Base-by-base conservation (phyloP, 2,113 vertebrate species). In the Scortum barcoo region DNA sequence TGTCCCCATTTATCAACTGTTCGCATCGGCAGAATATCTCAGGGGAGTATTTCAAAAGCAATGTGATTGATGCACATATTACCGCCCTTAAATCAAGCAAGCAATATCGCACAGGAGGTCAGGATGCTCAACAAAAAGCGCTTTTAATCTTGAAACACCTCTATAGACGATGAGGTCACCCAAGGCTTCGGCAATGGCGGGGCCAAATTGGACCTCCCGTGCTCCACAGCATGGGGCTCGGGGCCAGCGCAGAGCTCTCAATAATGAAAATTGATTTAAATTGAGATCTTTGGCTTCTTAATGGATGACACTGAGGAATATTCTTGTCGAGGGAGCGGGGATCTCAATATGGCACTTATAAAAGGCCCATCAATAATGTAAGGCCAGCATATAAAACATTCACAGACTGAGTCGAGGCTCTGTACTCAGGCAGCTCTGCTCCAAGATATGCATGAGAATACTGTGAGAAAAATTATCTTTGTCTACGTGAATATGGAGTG, bases 331-430 rank as follows among this genome's bases (percentile, higher is more conserved):
- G 74, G 85, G 77, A 89, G 84, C 54, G 72, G 83, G 74, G 82
- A 91, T 90, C 84, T 90, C 88, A 92, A 91, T 89, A 92, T 93
- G 90, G 91, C 90, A 90, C 80, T 88, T 92, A 92, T 91, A 90
- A 93, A 89, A 91, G 86, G 74, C 69, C 74, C 91, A 94, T 95
- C 87, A 94, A 95, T 93, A 93, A 94, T 94, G 90, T 83, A 94
- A 77, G 60, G 81, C 30, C 50, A 60, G 67, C 17, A 53, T 86
- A 93, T 94, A 84, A 94, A 94, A 93, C 88, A 91, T 94, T 95
- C 82, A 94, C 84, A 89, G 83, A 80, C 88, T 77, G 67, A 78
- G 86, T 87, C 72, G 10, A 80, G 81, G 76, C 89, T 83, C 74
- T 81, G 78, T 42, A 72, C 77, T 80, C 50, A 71, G 79, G 74